These are phyloP conservation scores for Chloroceryle aenea DNA, from an alignment of 2,113 vertebrate species.

Conservation along the genomic window DNA sequence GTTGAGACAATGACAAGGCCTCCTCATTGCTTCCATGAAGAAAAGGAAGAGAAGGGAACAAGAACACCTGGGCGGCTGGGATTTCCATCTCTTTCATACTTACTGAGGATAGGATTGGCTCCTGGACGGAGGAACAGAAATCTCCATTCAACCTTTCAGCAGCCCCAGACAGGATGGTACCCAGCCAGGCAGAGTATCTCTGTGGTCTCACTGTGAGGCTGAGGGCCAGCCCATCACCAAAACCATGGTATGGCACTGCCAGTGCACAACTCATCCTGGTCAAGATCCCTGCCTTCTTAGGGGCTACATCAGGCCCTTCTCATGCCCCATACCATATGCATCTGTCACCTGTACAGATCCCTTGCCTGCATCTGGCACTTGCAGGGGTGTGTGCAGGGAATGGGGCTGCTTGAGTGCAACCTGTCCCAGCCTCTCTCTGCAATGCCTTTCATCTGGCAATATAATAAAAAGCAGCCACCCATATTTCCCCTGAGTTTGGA, in stretches of 20 bases:
- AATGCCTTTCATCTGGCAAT: not conserved
- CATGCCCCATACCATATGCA: rapidly evolving
- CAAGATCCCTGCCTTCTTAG: not conserved
- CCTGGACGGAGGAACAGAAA: not conserved
- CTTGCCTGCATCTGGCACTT: too few species aligned
- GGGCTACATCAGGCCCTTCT: not conserved
- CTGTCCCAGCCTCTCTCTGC: not conserved
- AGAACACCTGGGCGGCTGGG: not conserved
- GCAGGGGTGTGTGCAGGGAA: rapidly evolving
- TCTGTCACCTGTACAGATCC: not conserved
- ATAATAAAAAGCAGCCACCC: not conserved
- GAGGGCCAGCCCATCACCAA: rapidly evolving
- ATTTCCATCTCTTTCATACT: not conserved
- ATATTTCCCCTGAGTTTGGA: not conserved
- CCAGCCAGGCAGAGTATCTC: not conserved
- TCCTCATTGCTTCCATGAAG: not conserved
- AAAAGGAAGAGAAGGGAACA: not conserved
- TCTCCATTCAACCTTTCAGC: not conserved
- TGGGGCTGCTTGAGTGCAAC: rapidly evolving
- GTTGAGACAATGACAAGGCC: not conserved
- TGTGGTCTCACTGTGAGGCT: rapidly evolving
- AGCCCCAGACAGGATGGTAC: not conserved
- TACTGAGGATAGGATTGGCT: rapidly evolving
- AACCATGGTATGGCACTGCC: not conserved
- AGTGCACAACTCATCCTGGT: not conserved